A percentile compares a stretch with the other conserved stretches of the same genome.
Conservation (phyloP, 2,113 vertebrate genomes). For the Gymnogyps californianus region DNA sequence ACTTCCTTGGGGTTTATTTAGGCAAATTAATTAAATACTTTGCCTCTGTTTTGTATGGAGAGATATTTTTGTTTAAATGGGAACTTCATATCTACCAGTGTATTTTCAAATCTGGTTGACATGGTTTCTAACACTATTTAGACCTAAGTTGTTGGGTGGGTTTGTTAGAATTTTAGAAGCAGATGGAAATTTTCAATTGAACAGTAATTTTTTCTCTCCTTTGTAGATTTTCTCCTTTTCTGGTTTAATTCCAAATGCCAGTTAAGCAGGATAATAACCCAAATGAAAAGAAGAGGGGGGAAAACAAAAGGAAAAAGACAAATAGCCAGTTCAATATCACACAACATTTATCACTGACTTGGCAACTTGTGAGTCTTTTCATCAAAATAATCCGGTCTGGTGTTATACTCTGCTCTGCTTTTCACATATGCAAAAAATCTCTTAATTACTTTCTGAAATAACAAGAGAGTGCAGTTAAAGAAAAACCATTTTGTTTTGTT, state of each 20-base stretch:
- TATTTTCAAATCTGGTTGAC: background rate
- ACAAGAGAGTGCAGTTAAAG: background rate
- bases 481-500: background rate
- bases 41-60: background rate
- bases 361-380: background rate
- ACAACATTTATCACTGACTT: background rate
- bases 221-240: background rate
- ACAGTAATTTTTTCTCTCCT: background rate
- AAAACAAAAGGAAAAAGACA: background rate
- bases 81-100: background rate
- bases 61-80: background rate
- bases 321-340: background rate
- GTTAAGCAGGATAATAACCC: background rate
- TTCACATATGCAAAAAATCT: background rate
- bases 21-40: background rate
- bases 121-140: background rate
- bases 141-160: background rate
- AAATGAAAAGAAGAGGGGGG: background rate
- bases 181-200: background rate
- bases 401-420: background rate
- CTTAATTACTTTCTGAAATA: background rate
- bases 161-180: background rate
- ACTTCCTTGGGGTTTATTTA: background rate
- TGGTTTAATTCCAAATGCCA: background rate
- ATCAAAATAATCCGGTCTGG: background rate